Percentiles rank a stretch among this genome's conserved stretches.
phyloP scores from a whole-genome alignment of 2,888 invertebrate species.

The Drosophila nr. medialis region DNA sequence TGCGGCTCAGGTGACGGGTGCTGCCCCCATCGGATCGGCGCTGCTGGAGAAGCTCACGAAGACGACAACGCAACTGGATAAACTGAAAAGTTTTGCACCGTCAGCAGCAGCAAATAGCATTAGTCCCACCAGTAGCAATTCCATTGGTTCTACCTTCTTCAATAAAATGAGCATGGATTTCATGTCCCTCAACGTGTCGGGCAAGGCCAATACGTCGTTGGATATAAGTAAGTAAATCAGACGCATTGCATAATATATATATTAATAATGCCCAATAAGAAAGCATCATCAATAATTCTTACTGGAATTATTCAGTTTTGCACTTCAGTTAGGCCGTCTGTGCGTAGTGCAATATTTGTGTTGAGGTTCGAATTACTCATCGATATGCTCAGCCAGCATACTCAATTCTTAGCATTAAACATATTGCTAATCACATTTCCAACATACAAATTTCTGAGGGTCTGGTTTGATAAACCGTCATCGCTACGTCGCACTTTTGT shows the following conservation, averaged over 20 bases:
- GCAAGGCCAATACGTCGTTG: slow-evolving; percentile 81
- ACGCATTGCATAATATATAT: not conserved
- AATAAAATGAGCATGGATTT: slow-evolving; percentile 70
- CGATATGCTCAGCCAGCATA: slow-evolving; percentile 47
- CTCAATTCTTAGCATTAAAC: slow-evolving; percentile 3
- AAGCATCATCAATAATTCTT: not conserved
- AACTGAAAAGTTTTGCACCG: slow-evolving; percentile 60
- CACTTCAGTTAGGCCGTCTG: not conserved
- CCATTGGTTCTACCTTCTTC: slow-evolving; percentile 45
- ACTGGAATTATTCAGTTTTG: not conserved
- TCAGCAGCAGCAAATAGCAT: slow-evolving; percentile 75
- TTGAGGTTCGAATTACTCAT: slow-evolving; percentile 49
- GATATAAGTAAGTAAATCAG: slow-evolving; percentile 81
- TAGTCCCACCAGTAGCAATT: slow-evolving; percentile 38
- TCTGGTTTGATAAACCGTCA: not conserved
- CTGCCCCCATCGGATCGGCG: slow-evolving; percentile 74
- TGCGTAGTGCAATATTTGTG: slow-evolving; percentile 3
- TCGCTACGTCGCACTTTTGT: slow-evolving; percentile 7
- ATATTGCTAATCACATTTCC: slow-evolving; percentile 23
- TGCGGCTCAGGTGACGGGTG: slow-evolving; percentile 67
- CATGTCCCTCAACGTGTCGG: slow-evolving; percentile 82
- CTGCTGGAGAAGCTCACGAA: slow-evolving; percentile 78
- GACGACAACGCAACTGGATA: slow-evolving; percentile 70
- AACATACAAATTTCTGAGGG: slow-evolving; percentile 6
- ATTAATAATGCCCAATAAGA: not conserved